Evolutionary conservation across 2,113 vertebrate species (phyloP).

Genomic region (Struthidea cinerea): DNA sequence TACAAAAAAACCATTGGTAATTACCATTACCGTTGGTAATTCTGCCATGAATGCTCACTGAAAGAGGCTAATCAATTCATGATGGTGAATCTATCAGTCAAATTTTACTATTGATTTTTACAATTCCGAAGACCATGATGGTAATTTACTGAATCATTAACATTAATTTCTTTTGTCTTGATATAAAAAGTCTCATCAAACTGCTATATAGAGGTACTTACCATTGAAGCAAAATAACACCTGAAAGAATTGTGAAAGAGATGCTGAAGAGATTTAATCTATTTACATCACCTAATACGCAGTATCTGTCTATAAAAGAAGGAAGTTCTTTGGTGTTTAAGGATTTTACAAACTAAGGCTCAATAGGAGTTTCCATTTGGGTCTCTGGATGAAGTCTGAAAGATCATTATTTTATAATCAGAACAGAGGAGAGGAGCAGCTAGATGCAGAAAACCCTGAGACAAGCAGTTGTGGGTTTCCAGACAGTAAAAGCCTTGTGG

Average conservation of each 20-base stretch:
- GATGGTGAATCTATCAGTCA: background rate
- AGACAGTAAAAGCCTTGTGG: background rate
- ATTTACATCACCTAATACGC: background rate
- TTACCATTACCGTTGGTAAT: background rate
- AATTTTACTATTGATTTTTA: background rate
- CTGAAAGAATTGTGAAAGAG: background rate
- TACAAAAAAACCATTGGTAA: background rate
- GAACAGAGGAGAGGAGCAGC: background rate
- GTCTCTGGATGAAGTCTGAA: background rate
- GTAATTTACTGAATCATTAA: background rate
- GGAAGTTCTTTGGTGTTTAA: background rate
- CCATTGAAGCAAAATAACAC: background rate
- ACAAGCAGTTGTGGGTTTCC: background rate
- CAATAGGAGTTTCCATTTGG: background rate
- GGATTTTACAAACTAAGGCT: background rate
- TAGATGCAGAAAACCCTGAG: background rate
- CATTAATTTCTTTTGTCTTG: background rate
- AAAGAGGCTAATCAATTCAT: background rate
- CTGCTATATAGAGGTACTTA: background rate
- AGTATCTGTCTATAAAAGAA: background rate
- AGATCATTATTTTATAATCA: background rate
- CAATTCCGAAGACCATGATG: background rate
- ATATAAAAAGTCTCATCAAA: background rate
- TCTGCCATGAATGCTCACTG: background rate
- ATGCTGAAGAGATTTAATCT: background rate